Evolutionary conservation across 2,113 vertebrate species (phyloP), one percentile per base, ranked within the genome.

Genomic region (Strigops habroptila): DNA sequence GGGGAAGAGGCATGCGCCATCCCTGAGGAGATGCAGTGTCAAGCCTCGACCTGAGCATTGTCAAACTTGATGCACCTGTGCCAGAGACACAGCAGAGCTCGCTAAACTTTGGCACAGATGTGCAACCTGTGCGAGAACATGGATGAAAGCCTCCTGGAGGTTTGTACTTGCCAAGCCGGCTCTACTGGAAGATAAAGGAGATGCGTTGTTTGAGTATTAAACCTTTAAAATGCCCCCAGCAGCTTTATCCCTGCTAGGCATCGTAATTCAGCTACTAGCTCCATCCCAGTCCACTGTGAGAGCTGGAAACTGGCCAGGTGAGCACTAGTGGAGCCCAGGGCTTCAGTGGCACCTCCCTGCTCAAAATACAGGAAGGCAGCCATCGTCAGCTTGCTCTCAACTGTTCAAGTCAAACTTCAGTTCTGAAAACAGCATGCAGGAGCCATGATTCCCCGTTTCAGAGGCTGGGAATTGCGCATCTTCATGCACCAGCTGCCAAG

Each of bases 111-210:
- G 88, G 85, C 95, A 95, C 37, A 53, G 83, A 93, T 10, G 51
- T 4, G 33, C 60, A 53, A 75, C 25, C 59, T 49, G 51, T 35
- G 86, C 69, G 62, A 93, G 57, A 91, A 68, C 22, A n/a, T 2
- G 35, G 67, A 14, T 33, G 39, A 86, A 83, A 83, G 52, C 68
- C 63, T 90, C 46, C 43, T 0, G 5, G 65, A 68, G 52, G 48
- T 55, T 65, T 69, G 81, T 19, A 76, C 93, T 87, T 15, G 14
- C 81, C 81, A 19, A 91, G 85, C 90, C 86, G 91, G 85, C 93
- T 94, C 82, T 55, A 14, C 79, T 12, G 35, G 91, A 63, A 93
- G 95, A 94, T 88, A 88, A 94, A 90, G 39, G 60, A 83, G 76
- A 70, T 44, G 60, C 0, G 0, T 10, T 64, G 79, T 90, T 96